Evolutionary conservation across 2,888 invertebrate species (phyloP).

Genomic region (Melipona beecheii): DNA sequence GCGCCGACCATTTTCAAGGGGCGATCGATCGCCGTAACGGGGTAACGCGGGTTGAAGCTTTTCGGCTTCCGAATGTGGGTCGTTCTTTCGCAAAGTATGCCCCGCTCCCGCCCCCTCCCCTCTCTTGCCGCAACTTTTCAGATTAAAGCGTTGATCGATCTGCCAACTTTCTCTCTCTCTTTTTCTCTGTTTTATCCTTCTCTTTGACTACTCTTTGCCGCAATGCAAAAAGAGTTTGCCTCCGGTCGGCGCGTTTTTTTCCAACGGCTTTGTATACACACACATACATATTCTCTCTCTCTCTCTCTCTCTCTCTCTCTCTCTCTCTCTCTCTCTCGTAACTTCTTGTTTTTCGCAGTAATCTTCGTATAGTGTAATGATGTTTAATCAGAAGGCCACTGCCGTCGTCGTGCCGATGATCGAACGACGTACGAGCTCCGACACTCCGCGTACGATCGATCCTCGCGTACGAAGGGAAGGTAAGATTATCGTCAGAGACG

Average conservation of each 20-base stretch:
- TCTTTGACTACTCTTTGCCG: not conserved
- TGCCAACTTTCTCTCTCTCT: not conserved
- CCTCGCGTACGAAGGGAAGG: constrained; percentile 6
- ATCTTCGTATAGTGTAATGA: constrained; percentile 58
- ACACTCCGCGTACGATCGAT: constrained; percentile 1
- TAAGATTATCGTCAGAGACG: constrained; percentile 62
- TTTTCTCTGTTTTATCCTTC: not conserved
- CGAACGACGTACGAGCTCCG: constrained; percentile 4
- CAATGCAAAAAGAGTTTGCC: not conserved
- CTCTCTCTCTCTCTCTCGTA: constrained; percentile 54
- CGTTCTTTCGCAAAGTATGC: not conserved
- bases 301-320: constrained; percentile 12
- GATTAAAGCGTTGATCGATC: not conserved
- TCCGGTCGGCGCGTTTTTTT: constrained; percentile 38
- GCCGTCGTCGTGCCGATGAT: constrained; percentile 66
- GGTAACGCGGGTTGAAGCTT: not conserved
- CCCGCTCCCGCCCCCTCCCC: not conserved
- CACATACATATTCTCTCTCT: not conserved
- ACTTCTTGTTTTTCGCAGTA: constrained; percentile 68
- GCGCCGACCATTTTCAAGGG: constrained; percentile 27
- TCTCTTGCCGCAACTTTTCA: not conserved
- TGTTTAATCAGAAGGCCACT: constrained; percentile 55
- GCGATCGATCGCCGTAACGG: constrained; percentile 1
- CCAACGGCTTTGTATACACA: constrained; percentile 43
- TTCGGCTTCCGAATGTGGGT: not conserved